A percentile compares a stretch with the other conserved stretches of the same genome.
These are phyloP conservation scores for Spatula versicolor DNA, from an alignment of 2,797 vertebrate genomes.

Conservation along the genomic window DNA sequence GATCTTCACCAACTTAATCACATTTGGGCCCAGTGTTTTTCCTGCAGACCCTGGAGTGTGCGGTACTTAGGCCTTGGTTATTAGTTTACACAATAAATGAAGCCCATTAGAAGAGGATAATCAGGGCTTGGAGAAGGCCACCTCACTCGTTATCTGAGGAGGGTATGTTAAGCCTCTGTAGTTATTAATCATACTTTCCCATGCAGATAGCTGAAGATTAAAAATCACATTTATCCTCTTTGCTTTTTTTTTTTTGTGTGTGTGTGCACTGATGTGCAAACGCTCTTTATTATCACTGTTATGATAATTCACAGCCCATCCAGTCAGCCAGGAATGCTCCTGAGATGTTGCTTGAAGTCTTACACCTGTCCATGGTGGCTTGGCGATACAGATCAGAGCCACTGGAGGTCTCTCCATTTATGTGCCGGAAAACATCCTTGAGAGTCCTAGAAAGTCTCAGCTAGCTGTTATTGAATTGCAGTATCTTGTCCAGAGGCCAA, in stretches of 20 bases:
- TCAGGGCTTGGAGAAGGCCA: constrained; percentile 61
- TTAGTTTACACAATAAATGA: constrained; percentile 73
- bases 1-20: constrained; percentile 45
- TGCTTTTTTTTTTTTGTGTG: constrained; percentile 46
- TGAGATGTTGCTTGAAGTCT: background rate
- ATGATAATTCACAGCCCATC: constrained; percentile 22
- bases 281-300: background rate
- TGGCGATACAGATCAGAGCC: constrained; percentile 38
- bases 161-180: constrained; percentile 55
- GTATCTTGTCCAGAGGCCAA: constrained; percentile 59
- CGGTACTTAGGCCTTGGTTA: constrained; percentile 15
- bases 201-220: constrained; percentile 63
- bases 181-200: constrained; percentile 72
- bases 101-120: constrained; percentile 68
- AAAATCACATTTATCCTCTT: constrained; percentile 54
- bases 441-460: constrained; percentile 64
- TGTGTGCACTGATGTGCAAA: background rate
- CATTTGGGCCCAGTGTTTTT: constrained; percentile 44
- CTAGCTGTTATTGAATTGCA: constrained; percentile 57
- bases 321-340: background rate
- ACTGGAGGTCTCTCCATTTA: constrained; percentile 56
- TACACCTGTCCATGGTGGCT: background rate
- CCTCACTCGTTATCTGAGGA: constrained; percentile 55
- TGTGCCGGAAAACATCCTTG: constrained; percentile 41
- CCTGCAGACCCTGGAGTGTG: constrained; percentile 28